Conservation (phyloP, 2,113 vertebrate species). For the Thamnophis sirtalis region DNA sequence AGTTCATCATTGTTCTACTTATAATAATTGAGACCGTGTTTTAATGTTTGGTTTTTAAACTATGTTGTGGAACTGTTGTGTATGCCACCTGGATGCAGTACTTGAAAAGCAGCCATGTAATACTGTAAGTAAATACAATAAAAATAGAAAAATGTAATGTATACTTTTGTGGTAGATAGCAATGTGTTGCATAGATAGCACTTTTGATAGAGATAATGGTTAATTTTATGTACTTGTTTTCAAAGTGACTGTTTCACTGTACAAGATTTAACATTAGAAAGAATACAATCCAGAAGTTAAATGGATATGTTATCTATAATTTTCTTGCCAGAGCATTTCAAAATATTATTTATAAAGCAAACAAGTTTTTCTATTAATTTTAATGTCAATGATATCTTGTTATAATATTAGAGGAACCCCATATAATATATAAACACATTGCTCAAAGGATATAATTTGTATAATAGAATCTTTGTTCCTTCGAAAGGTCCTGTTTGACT, state of each 20-base stretch:
- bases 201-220: not conserved
- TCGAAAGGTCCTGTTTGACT: not conserved
- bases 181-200: not conserved
- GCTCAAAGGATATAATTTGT: not conserved
- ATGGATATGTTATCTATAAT: not conserved
- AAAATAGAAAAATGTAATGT: not conserved
- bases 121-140: conserved; percentile 6
- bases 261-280: not conserved
- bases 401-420: not conserved
- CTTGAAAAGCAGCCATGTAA: not conserved
- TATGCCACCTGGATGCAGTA: not conserved
- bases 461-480: rapidly evolving
- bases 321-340: not conserved
- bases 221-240: not conserved
- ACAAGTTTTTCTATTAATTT: not conserved
- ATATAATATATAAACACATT: not conserved
- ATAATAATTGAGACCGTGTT: not conserved
- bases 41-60: not conserved
- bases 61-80: not conserved
- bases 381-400: not conserved
- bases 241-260: not conserved
- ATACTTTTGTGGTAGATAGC: not conserved
- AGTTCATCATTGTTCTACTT: not conserved
- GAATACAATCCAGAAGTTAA: not conserved
- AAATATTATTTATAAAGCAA: not conserved